These are phyloP conservation scores for Sebastes elongatus DNA, from an alignment of 2,797 vertebrate species.

Conservation along the genomic window DNA sequence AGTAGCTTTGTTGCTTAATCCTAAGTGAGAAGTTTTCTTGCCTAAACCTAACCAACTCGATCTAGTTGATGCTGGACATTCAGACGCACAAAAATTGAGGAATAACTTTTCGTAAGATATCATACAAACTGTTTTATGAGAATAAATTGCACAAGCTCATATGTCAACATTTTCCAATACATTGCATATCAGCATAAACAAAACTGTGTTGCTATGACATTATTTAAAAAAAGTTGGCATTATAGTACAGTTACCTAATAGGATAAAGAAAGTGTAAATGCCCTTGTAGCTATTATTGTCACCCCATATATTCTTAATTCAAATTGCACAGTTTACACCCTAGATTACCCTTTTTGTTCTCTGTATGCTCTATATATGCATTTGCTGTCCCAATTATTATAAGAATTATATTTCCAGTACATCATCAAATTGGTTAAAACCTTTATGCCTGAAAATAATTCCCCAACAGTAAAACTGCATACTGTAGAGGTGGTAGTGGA, in stretches of 20 bases:
- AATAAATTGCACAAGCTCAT: background rate
- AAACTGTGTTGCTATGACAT: background rate
- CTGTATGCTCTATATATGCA: background rate
- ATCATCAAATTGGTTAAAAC: conserved; percentile 27
- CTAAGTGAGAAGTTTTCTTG: too few species aligned
- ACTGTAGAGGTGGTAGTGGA: conserved; percentile 11
- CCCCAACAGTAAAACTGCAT: background rate
- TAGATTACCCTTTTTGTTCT: background rate
- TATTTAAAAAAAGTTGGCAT: background rate
- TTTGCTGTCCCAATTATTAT: background rate
- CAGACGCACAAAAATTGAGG: too few species aligned
- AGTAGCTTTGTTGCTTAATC: too few species aligned
- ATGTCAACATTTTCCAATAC: background rate
- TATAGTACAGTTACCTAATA: background rate
- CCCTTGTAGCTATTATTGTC: background rate
- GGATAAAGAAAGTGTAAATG: background rate
- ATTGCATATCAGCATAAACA: background rate
- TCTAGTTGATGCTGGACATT: too few species aligned
- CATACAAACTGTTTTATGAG: too few species aligned
- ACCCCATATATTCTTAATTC: background rate
- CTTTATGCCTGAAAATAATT: conserved; percentile 3
- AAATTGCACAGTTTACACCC: background rate
- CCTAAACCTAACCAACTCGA: too few species aligned
- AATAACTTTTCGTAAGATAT: too few species aligned
- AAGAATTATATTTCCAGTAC: background rate